Evolutionary conservation across 2,113 vertebrate species (phyloP).

Genomic region (Xenus cinereus): DNA sequence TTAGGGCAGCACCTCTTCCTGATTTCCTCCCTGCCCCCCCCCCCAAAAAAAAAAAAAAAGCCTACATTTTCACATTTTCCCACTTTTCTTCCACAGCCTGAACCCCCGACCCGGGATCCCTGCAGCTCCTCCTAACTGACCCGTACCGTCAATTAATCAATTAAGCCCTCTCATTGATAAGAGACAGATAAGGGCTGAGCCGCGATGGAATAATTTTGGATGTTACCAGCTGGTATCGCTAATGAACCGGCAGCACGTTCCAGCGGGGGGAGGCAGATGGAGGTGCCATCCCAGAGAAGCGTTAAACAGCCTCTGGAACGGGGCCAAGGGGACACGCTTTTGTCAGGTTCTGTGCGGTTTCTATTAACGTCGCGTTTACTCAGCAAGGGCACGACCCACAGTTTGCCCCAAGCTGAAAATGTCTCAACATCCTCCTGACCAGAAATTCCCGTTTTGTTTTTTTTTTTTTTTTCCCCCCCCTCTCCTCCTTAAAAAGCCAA

Average conservation of each 20-base stretch:
- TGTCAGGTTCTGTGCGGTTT: neutral
- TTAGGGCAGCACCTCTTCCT: neutral
- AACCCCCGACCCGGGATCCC: neutral
- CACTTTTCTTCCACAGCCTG: neutral
- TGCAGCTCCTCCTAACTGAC: neutral
- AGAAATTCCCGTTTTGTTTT: neutral
- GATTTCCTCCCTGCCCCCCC: neutral
- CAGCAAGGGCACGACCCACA: neutral
- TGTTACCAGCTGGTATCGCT: neutral
- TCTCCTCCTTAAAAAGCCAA: neutral
- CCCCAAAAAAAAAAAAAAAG: neutral
- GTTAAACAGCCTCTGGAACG: neutral
- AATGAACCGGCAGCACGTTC: neutral
- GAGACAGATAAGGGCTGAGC: neutral
- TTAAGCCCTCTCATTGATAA: accelerated
- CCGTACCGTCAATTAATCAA: neutral
- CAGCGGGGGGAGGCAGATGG: neutral
- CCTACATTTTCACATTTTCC: neutral
- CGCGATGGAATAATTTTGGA: neutral
- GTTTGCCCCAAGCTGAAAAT: neutral
- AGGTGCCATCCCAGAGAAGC: neutral
- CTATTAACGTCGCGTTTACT: neutral
- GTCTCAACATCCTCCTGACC: neutral
- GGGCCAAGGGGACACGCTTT: neutral
- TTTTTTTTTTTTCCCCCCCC: too few species aligned